These are phyloP conservation scores for Xiphorhynchus elegans DNA, from an alignment of 2,113 vertebrate species.

Conservation along the genomic window DNA sequence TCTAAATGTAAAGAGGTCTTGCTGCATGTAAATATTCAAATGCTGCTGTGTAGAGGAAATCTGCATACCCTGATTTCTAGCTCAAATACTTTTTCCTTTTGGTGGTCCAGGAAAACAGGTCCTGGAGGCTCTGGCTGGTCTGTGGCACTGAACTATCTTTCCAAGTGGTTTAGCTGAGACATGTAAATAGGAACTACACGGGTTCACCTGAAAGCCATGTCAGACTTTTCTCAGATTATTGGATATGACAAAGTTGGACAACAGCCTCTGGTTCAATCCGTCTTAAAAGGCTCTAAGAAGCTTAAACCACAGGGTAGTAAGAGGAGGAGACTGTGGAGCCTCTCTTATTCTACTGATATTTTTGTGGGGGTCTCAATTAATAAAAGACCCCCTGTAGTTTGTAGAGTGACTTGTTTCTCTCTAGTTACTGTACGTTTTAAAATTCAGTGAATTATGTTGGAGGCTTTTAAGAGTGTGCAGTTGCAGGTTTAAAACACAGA, in stretches of 20 bases:
- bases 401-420: background rate
- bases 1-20: background rate
- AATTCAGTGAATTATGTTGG: background rate
- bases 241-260: slow-evolving; percentile 68
- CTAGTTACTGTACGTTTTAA: background rate
- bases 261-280: slow-evolving; percentile 55
- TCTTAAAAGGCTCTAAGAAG: slow-evolving; percentile 62
- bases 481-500: accelerated
- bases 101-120: background rate
- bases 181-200: slow-evolving; percentile 20
- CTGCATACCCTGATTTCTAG: background rate
- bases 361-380: background rate
- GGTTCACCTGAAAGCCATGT: slow-evolving; percentile 70
- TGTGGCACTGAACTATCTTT: background rate
- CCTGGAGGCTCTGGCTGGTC: background rate
- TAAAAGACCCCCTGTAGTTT: background rate
- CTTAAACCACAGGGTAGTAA: slow-evolving; percentile 49
- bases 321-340: slow-evolving; percentile 31
- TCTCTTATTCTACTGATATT: background rate
- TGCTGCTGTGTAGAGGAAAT: background rate
- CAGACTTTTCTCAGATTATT: slow-evolving; percentile 46
- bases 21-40: background rate
- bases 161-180: background rate
- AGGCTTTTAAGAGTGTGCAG: background rate
- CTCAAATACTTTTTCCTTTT: background rate